phyloP scores from a whole-genome alignment of 2,888 invertebrate genomes.

The Chrysopilus asiliformis region DNA sequence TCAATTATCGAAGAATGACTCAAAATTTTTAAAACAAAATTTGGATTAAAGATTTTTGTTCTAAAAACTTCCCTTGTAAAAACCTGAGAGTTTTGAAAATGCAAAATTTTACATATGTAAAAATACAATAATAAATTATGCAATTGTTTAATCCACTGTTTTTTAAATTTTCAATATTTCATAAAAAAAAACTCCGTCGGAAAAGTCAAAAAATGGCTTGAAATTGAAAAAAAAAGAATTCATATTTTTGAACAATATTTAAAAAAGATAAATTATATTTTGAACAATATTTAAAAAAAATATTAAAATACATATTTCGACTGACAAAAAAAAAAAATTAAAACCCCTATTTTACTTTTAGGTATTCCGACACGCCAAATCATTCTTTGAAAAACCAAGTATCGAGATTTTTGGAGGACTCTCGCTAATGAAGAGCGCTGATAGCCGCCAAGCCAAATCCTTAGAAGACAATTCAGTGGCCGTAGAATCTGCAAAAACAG shows the following conservation, averaged over 20 bases:
- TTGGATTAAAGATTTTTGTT: too few species aligned
- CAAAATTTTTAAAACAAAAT: too few species aligned
- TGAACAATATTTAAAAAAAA: background rate
- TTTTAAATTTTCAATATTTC: too few species aligned
- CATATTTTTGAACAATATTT: background rate
- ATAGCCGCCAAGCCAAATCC: conserved; percentile 35
- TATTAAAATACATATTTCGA: background rate
- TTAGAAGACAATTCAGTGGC: conserved; percentile 37
- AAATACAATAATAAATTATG: too few species aligned
- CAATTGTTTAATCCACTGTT: too few species aligned
- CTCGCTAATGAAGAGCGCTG: conserved; percentile 34
- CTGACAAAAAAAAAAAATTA: conserved; percentile 3
- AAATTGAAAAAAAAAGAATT: too few species aligned
- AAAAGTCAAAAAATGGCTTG: too few species aligned
- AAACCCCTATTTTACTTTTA: conserved; percentile 22
- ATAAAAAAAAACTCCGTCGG: too few species aligned
- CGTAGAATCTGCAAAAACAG: conserved; percentile 38
- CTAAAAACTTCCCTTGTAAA: too few species aligned
- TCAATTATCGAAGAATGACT: too few species aligned
- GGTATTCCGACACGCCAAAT: conserved; percentile 44
- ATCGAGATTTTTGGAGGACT: conserved; percentile 44
- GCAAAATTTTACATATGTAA: too few species aligned
- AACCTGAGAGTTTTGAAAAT: too few species aligned
- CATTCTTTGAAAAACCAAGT: conserved; percentile 44
- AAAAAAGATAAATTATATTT: background rate